Evolutionary conservation across 2,797 vertebrate species (phyloP).

Genomic region (Oreochromis mossambicus): DNA sequence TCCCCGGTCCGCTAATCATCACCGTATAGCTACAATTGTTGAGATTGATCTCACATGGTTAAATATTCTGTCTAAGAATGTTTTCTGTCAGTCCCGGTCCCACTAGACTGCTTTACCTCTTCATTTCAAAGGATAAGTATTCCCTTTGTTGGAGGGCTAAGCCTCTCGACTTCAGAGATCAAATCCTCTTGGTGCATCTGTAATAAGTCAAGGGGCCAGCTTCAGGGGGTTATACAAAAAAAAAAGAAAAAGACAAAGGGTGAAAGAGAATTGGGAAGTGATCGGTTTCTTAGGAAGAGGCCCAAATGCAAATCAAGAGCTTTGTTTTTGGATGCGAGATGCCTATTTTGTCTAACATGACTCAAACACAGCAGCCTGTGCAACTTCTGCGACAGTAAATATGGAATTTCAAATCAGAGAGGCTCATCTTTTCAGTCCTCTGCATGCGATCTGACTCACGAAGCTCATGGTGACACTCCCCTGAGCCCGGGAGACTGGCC

Average conservation of each 20-base stretch:
- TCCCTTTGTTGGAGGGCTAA: constrained; percentile 60
- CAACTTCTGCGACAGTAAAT: constrained; percentile 39
- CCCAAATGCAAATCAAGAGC: constrained; percentile 10
- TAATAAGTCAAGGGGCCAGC: constrained; percentile 53
- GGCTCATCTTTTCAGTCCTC: constrained; percentile 29
- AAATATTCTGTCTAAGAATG: constrained; percentile 48
- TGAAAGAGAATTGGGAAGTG: constrained; percentile 45
- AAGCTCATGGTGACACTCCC: constrained; percentile 35
- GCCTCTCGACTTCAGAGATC: constrained; percentile 46
- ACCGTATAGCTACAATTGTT: neutral
- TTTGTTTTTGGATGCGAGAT: constrained; percentile 6
- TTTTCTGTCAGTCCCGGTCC: constrained; percentile 21
- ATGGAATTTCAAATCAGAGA: constrained; percentile 25
- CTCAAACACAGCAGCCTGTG: constrained; percentile 28
- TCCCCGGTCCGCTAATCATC: constrained; percentile 36
- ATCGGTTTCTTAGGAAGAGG: neutral
- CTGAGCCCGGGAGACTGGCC: constrained; percentile 37
- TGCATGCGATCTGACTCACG: constrained; percentile 21
- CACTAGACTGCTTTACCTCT: constrained; percentile 46
- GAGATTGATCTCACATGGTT: constrained; percentile 38
- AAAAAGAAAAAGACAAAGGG: constrained; percentile 22
- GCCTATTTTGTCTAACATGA: constrained; percentile 39
- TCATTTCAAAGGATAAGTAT: constrained; percentile 66
- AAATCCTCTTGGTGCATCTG: constrained; percentile 48
- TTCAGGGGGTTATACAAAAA: constrained; percentile 13